phyloP scores from a whole-genome alignment of 2,888 invertebrate species.

The Auanema freiburgensis region DNA sequence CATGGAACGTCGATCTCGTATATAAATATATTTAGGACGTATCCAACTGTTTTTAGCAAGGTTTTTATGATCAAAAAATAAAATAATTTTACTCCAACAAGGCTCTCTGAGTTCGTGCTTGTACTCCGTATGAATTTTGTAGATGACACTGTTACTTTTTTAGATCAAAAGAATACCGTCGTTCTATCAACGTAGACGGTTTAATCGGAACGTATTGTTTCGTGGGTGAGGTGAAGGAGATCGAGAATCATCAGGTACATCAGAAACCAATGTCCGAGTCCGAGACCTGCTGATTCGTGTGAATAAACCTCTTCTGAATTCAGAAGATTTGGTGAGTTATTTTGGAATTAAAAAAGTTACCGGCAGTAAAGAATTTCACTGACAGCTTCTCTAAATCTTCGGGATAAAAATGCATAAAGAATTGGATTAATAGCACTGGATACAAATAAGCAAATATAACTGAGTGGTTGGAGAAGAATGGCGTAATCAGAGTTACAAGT shows the following conservation, averaged over 20 bases:
- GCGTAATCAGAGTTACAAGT: constrained; percentile 46
- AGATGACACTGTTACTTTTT: too few species aligned
- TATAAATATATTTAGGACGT: constrained; percentile 32
- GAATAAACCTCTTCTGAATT: constrained; percentile 31
- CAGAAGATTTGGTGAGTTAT: neutral
- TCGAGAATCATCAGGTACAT: constrained; percentile 40
- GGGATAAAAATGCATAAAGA: constrained; percentile 59
- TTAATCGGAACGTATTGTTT: too few species aligned
- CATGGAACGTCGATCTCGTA: constrained; percentile 49
- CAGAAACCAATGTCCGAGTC: constrained; percentile 46
- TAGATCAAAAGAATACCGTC: too few species aligned
- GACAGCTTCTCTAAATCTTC: constrained; percentile 56
- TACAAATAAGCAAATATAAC: constrained; percentile 54
- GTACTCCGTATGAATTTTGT: too few species aligned
- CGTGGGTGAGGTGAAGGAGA: constrained; percentile 29
- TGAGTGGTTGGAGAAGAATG: constrained; percentile 52
- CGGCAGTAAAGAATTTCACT: constrained; percentile 46
- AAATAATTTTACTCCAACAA: too few species aligned
- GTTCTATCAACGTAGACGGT: too few species aligned
- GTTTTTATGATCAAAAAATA: neutral
- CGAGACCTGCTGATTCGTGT: constrained; percentile 32
- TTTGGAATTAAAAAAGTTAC: constrained; percentile 12
- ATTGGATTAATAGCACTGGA: constrained; percentile 59
- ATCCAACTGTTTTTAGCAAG: neutral
- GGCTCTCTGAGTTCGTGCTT: too few species aligned